phyloP scores from a whole-genome alignment of 2,113 vertebrate species.

The Nothocercus nigrocapillus region DNA sequence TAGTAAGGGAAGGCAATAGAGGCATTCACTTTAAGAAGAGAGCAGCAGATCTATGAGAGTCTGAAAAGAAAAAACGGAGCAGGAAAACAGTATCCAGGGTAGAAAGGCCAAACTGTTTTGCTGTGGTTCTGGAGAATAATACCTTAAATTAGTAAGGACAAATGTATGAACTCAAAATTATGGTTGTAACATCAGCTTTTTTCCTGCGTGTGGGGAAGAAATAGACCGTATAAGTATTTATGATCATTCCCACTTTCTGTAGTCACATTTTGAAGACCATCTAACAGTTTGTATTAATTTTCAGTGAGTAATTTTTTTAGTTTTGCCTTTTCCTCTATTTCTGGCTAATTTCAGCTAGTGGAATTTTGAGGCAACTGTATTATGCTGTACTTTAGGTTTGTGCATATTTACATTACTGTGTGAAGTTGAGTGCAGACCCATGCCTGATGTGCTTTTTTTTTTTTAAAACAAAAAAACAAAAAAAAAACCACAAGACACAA shows the following conservation, averaged over 20 bases:
- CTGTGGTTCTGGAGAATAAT: background rate
- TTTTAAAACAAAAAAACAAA: background rate
- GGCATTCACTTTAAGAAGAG: background rate
- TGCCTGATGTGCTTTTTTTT: background rate
- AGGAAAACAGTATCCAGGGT: background rate
- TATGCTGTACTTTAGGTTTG: background rate
- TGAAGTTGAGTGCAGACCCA: background rate
- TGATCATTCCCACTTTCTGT: background rate
- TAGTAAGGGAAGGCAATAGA: background rate
- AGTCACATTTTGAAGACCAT: background rate
- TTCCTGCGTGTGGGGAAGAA: background rate
- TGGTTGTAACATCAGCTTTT: background rate
- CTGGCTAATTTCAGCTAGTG: background rate
- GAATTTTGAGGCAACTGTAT: background rate
- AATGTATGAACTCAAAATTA: background rate
- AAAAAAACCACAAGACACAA: background rate
- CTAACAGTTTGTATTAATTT: background rate
- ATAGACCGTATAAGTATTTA: background rate
- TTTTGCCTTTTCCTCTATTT: too few relatives aligned
- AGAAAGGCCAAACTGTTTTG: background rate
- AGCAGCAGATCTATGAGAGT: background rate
- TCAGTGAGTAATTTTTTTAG: background rate
- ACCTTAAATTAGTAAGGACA: background rate
- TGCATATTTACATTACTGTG: background rate
- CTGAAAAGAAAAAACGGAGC: background rate